Evolutionary conservation across 2,888 invertebrate genomes (phyloP), one percentile per base, ranked within the genome.

Genomic region (Clunio marinus): DNA sequence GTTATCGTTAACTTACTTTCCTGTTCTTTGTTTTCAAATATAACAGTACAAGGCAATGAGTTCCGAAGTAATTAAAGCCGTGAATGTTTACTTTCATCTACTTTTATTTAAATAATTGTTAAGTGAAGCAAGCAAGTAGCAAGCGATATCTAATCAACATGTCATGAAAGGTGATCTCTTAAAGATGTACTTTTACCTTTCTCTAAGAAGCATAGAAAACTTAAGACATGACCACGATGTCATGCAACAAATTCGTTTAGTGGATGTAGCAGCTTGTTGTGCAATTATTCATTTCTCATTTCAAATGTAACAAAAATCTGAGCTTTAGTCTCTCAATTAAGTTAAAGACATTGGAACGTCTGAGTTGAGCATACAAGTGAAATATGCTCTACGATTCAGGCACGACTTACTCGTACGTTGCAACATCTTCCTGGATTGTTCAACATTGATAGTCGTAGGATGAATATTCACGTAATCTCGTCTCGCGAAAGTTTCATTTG

Each of bases 1-100:
- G 63, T 63, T 63, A 63, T 63, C 63, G 63, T 51, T 51, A 51
- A 22, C 63, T 37, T 37, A 22, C 10, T 37, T 35, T 37, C 20
- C 60, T 60, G 35, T 24, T 63, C 46, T 63, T 51, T 51, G 28
- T 37, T n/a, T 22, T 35, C 59, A 17, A 17, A 17, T 59, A n/a
- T 37, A 17, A 58, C 58, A 15, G 13, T 58, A 41, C 10, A 41
- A 41, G 41, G 41, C 41, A 41, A 8, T 17, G 45, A n/a, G n/a
- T n/a, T n/a, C n/a, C 45, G 20, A 60, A 20, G 63, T 63, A 63
- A 63, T 63, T 63, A 63, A 63, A 63, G 46, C 60, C 60, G 37
- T 60, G 60, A 60, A 37, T 37, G 32, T n/a, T 35, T 60, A 35
- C 60, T 60, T 60, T n/a, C n/a, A 22, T 60, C 37, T 27, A 20